These are phyloP conservation scores for Pheosia gnoma DNA, from an alignment of 2,888 invertebrate species.

Conservation along the genomic window DNA sequence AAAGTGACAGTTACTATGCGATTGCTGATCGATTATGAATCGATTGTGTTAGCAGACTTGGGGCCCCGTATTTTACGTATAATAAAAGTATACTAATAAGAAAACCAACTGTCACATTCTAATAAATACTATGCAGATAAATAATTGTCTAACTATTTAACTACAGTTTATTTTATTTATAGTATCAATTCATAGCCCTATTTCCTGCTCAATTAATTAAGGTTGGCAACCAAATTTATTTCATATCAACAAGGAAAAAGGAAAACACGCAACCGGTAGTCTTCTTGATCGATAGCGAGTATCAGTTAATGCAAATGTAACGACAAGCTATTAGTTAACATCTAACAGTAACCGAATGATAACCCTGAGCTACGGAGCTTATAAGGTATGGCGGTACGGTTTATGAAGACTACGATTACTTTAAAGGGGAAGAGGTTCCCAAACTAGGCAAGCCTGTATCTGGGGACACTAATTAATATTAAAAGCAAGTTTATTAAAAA, in stretches of 20 bases:
- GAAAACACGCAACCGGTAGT: constrained; percentile 7
- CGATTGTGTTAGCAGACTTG: too few species aligned
- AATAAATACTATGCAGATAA: too few species aligned
- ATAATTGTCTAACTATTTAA: too few species aligned
- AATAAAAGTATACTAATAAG: too few species aligned
- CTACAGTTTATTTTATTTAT: not conserved
- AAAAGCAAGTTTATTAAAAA: too few species aligned
- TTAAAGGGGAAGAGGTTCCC: too few species aligned
- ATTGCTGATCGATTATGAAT: too few species aligned
- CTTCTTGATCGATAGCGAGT: not conserved
- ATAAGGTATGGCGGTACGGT: constrained; percentile 13
- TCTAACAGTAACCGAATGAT: constrained; percentile 27
- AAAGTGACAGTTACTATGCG: too few species aligned
- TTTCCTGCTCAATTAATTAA: constrained; percentile 8
- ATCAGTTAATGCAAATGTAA: constrained; percentile 21
- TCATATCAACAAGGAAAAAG: constrained; percentile 4
- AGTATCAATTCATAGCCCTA: not conserved
- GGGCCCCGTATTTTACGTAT: too few species aligned
- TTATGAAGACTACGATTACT: not conserved
- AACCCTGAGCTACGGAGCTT: constrained; percentile 13
- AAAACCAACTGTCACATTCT: too few species aligned
- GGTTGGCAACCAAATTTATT: not conserved
- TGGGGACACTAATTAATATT: too few species aligned
- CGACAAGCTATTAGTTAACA: constrained; percentile 24
- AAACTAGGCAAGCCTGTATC: too few species aligned